phyloP scores from a whole-genome alignment of 2,797 vertebrate species.

The Sebastes oblongus region DNA sequence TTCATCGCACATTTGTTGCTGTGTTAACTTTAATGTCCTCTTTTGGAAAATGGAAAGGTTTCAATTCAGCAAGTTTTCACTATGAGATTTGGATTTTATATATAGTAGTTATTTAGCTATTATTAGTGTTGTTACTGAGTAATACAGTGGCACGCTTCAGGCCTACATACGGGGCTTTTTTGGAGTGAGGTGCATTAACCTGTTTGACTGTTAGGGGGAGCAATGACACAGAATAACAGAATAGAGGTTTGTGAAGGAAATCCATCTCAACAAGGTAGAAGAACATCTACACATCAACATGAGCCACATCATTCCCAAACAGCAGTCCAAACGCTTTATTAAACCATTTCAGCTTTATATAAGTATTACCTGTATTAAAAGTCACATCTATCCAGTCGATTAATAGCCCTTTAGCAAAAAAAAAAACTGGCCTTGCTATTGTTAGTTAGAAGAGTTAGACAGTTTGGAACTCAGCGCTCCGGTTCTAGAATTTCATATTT shows the following conservation, averaged over 20 bases:
- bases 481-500: background rate
- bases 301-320: background rate
- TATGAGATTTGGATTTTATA: background rate
- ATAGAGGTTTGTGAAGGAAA: background rate
- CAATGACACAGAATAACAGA: constrained; percentile 14
- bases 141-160: background rate
- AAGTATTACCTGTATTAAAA: background rate
- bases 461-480: background rate
- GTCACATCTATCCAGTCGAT: background rate
- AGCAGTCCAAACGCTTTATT: background rate
- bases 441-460: background rate
- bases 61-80: background rate
- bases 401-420: background rate
- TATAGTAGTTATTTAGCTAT: background rate
- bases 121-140: background rate
- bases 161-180: background rate
- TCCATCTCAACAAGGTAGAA: background rate
- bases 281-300: background rate
- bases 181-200: constrained; percentile 14
- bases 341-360: background rate
- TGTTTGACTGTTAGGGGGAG: constrained; percentile 44
- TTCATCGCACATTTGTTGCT: constrained; percentile 13
- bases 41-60: background rate
- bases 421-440: background rate
- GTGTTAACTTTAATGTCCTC: background rate